Base-by-base conservation (phyloP, 23 tunicate genomes). In the Trididemnum miniatum region DNA sequence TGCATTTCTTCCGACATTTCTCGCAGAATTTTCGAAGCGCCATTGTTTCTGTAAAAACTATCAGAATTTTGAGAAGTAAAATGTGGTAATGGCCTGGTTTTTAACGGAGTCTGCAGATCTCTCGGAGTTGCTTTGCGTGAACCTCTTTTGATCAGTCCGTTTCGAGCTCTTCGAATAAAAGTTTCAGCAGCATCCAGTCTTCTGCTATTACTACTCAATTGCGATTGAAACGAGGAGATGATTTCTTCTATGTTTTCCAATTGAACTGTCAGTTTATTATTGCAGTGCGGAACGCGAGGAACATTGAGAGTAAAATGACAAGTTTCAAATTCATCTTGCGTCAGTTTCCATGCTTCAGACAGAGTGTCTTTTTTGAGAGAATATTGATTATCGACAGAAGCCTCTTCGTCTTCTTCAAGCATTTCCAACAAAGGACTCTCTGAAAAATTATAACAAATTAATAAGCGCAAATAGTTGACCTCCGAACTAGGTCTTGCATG, bases 1-100 rank as follows among this genome's bases (percentile, higher is more conserved):
- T 77, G 82, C 65, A 77, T 52, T 33, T 77, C 65, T 33, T 77
- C 82, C 5, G 82, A 77, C 35, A 77, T 2, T 3, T 54, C 40
- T 54, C 30, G 38, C 37, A 77, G 26, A 28, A 67, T 37, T 31
- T 31, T 54, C 9, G 82, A 28, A 12, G 82, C 82, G 18, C 31
- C 82, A 31, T 29, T 77, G 9, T 37, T 5, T 15, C 22, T 2
- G 30, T 24, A 37, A 69, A 44, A 44, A 7, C 54, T 44, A 15
- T 44, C 12, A 44, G 15, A 44, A 44, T 44, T 44, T 15, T 15
- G 54, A 44, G 54, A 44, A 44, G 54, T 7, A 9, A 7, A 15
- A 44, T 44, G 12, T 44, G 12, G 54, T 7, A 44, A 7, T 15
- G 9, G 54, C 54, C 9, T 15, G 15, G 54, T 7, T 9, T 44